phyloP scores from a whole-genome alignment of 2,888 invertebrate genomes.

The Eumacrocentrus americanus region DNA sequence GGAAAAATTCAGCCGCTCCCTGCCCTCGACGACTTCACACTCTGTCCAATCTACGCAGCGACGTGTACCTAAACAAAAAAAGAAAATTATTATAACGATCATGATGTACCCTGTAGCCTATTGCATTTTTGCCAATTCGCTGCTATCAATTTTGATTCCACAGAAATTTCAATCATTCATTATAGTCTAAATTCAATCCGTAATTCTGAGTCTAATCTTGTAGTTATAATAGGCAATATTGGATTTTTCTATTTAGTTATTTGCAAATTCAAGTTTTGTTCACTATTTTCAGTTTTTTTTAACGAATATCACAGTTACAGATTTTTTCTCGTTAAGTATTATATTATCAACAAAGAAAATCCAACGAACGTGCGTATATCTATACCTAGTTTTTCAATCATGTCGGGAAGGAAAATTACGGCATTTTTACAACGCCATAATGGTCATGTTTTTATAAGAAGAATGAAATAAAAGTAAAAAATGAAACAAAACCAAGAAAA shows the following conservation, averaged over 20 bases:
- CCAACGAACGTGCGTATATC: not conserved
- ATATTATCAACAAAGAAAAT: too few relatives aligned
- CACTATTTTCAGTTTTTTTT: too few relatives aligned
- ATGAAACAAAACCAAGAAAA: too few relatives aligned
- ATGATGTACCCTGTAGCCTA: slow-evolving; percentile 15
- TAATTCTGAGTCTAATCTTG: too few relatives aligned
- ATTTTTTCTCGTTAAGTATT: too few relatives aligned
- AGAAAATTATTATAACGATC: slow-evolving; percentile 26
- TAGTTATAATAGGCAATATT: slow-evolving; percentile 17
- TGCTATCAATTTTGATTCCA: slow-evolving; percentile 27
- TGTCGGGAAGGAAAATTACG: not conserved
- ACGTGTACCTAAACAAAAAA: slow-evolving; percentile 54
- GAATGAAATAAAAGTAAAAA: not conserved
- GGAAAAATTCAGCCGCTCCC: slow-evolving; percentile 55
- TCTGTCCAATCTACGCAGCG: slow-evolving; percentile 60
- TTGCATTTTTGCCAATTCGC: slow-evolving; percentile 12
- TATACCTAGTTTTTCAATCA: not conserved
- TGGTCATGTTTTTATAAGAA: not conserved
- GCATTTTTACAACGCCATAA: not conserved
- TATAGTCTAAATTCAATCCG: too few relatives aligned
- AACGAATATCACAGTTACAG: too few relatives aligned
- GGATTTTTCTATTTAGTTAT: slow-evolving; percentile 5
- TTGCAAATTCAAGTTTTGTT: too few relatives aligned
- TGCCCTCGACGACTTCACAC: slow-evolving; percentile 57
- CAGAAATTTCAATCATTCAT: too few relatives aligned